phyloP scores from a whole-genome alignment of 2,888 invertebrate genomes.

The Polyploca ridens region DNA sequence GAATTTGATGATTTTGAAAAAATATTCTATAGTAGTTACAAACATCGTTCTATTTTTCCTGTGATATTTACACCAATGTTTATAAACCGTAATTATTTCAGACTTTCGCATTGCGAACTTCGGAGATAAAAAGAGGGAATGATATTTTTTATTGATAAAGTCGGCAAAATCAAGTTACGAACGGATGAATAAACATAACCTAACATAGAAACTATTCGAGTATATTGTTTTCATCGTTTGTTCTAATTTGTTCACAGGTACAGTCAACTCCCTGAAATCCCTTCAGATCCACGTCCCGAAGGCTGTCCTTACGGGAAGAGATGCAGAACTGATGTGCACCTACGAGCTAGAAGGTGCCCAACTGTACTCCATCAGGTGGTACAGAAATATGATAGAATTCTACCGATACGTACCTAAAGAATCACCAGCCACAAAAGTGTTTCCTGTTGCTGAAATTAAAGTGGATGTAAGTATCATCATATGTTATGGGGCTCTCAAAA shows the following conservation, averaged over 20 bases:
- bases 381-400: conserved; percentile 89
- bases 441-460: conserved; percentile 87
- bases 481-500: no score
- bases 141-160: no score
- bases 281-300: conserved; percentile 82
- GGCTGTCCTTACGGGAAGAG: conserved; percentile 80
- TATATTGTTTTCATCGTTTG: not conserved
- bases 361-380: conserved; percentile 91
- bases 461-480: conserved; percentile 87
- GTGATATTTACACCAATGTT: no score
- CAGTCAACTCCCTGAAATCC: conserved; percentile 71
- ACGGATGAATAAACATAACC: no score
- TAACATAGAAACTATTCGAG: no score
- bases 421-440: conserved; percentile 88
- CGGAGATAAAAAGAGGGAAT: no score
- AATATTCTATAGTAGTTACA: no score
- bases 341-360: conserved; percentile 86
- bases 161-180: no score
- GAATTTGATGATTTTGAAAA: no score
- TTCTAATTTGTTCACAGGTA: conserved; percentile 62
- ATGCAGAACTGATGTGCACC: conserved; percentile 80
- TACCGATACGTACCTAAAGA: conserved; percentile 91
- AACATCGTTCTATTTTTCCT: no score
- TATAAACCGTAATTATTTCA: no score
- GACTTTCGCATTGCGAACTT: no score